Evolutionary conservation across 1,140 invertebrate species (phyloP).

Genomic region (Sesamia nonagrioides): DNA sequence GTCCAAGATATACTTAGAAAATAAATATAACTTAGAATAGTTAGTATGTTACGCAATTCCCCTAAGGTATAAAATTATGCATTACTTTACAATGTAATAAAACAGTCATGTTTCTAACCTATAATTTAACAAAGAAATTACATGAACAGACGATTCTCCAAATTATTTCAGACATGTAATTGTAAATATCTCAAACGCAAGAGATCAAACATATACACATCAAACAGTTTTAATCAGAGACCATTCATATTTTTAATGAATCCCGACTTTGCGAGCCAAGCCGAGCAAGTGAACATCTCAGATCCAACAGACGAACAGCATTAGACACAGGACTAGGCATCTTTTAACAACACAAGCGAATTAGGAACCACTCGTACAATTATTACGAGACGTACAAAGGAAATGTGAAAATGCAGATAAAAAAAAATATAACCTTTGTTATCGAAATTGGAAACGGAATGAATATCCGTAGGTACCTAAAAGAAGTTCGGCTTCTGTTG

Average conservation of each 20-base stretch:
- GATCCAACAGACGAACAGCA: conserved; percentile 54
- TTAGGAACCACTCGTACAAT: conserved; percentile 74
- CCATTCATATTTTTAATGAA: conserved; percentile 57
- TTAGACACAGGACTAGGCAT: conserved; percentile 59
- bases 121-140: conserved; percentile 29
- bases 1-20: too few species aligned
- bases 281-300: conserved; percentile 68
- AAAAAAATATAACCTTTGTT: conserved; percentile 79
- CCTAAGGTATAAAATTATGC: background rate
- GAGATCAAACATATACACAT: conserved; percentile 42
- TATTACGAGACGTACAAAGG: conserved; percentile 77
- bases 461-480: conserved; percentile 82
- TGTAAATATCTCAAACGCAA: conserved; percentile 36
- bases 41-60: too few species aligned
- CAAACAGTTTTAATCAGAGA: conserved; percentile 49
- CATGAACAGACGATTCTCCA: background rate
- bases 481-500: conserved; percentile 73
- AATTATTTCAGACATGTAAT: conserved; percentile 20
- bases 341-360: conserved; percentile 67
- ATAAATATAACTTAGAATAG: too few species aligned
- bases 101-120: background rate
- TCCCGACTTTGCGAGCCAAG: conserved; percentile 59
- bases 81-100: background rate
- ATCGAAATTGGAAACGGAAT: conserved; percentile 85
- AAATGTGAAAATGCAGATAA: conserved; percentile 60